Evolutionary conservation across 2,113 vertebrate species (phyloP), one percentile per base, ranked within the genome.

Genomic region (Psittacula cyanocephala): DNA sequence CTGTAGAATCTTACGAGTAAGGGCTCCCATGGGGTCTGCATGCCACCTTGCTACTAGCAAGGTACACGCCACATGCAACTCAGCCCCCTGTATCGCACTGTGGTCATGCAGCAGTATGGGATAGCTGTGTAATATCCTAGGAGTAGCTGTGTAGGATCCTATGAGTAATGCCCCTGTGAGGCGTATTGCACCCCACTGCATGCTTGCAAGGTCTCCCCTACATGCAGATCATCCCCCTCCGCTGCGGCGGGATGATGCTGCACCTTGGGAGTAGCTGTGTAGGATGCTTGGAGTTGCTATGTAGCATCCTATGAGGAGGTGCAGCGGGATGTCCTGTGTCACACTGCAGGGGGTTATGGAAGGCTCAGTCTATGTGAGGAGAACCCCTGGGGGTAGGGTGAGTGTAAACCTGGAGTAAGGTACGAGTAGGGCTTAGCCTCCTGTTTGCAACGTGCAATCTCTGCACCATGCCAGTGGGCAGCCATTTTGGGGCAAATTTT

Each of bases 61-160:
- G 47, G 23, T 18, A 0, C 16, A 18, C 29, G 19, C 13, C 25
- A 3, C 4, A 0, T 31, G 28, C 46, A 39, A 1, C 50, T 33
- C 7, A 0, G 15, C 16, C 22, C n/a, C 7, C 6, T 11, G 11
- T 15, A 10, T 25, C 10, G 0, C 3, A 0, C 13, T 9, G 0
- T 19, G 9, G 57, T 17, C 16, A 0, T 10, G 35, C 62, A 39
- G 57, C 33, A 6, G 7, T 0, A 0, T 39, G 46, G 60, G 49
- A 7, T 7, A 52, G 57, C 46, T 35, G 10, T 19, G 59, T 16
- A 24, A 52, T 27, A 23, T 79, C 43, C 62, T 41, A 5, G 4
- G 67, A 69, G 43, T 41, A 63, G 29, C 55, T 52, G 23, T 16
- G 24, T 46, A 67, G 64, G 4, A 83, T 83, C 62, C 31, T 59